Evolutionary conservation across 2,113 vertebrate species (phyloP).

Genomic region (Syrmaticus mikado): DNA sequence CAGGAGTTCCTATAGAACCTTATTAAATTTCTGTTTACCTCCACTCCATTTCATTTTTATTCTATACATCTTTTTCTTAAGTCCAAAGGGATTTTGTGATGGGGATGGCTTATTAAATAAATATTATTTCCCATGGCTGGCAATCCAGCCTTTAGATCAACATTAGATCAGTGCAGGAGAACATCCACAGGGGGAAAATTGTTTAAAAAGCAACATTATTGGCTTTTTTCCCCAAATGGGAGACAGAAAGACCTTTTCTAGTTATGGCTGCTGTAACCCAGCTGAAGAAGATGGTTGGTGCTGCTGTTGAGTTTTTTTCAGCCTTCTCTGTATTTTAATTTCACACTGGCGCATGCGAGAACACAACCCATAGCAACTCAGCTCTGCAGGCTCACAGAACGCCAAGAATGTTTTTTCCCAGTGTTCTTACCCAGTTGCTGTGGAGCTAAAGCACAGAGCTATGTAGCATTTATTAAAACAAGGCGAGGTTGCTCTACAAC

Average conservation of each 20-base stretch:
- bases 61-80: constrained; percentile 18
- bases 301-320: background rate
- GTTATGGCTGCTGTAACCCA: background rate
- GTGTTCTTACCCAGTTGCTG: background rate
- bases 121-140: background rate
- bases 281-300: background rate
- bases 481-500: background rate
- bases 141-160: background rate
- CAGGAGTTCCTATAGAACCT: constrained; percentile 52
- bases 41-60: constrained; percentile 24
- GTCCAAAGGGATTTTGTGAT: background rate
- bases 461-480: constrained; percentile 28
- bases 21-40: constrained; percentile 60
- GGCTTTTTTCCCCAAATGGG: background rate
- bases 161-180: background rate
- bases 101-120: constrained; percentile 8
- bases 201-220: background rate
- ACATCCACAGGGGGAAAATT: background rate
- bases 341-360: background rate
- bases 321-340: constrained; percentile 1
- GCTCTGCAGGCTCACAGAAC: background rate
- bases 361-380: background rate
- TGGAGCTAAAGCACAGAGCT: background rate
- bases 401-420: background rate
- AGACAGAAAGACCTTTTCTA: background rate